Percentiles rank a stretch among this genome's conserved stretches.
phyloP scores from a whole-genome alignment of 2,888 invertebrate genomes.

The Drosophila anceps region DNA sequence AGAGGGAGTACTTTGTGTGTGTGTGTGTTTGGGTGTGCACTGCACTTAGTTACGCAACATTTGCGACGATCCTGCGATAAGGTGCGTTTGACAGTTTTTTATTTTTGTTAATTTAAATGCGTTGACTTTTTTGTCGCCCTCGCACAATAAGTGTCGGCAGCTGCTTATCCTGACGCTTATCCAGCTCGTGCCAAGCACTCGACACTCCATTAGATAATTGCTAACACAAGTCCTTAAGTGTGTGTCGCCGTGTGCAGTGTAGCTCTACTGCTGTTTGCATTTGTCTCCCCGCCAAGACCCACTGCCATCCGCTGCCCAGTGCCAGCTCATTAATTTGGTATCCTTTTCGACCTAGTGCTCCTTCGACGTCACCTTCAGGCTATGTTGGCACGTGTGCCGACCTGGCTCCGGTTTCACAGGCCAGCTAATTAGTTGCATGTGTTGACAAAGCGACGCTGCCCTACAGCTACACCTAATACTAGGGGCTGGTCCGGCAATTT shows the following conservation, averaged over 20 bases:
- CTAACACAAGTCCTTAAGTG: constrained; percentile 18
- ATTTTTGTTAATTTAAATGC: constrained; percentile 72
- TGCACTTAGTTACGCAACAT: constrained; percentile 80
- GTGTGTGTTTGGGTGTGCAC: constrained; percentile 18
- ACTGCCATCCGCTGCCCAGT: constrained; percentile 22
- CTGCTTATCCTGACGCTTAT: constrained; percentile 56
- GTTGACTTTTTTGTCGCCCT: constrained; percentile 40
- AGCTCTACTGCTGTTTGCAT: constrained; percentile 22
- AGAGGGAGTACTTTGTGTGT: constrained; percentile 8
- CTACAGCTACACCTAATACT: constrained; percentile 1
- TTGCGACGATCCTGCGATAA: constrained; percentile 67
- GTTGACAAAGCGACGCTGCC: constrained; percentile 13
- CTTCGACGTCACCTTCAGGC: constrained; percentile 9
- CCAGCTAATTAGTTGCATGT: constrained; percentile 47
- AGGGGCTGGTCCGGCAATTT: constrained; percentile 31
- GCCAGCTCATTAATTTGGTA: constrained; percentile 70
- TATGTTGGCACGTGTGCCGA: constrained; percentile 53
- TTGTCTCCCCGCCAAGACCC: constrained; percentile 37
- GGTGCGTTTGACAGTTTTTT: constrained; percentile 69
- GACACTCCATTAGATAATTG: constrained; percentile 76
- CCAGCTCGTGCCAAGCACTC: constrained; percentile 41
- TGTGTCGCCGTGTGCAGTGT: constrained; percentile 11
- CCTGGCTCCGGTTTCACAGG: constrained; percentile 37
- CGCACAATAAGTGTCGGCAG: constrained; percentile 33
- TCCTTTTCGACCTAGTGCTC: constrained; percentile 23